phyloP scores from a whole-genome alignment of 2,797 vertebrate genomes.

The Hemibagrus guttatus region DNA sequence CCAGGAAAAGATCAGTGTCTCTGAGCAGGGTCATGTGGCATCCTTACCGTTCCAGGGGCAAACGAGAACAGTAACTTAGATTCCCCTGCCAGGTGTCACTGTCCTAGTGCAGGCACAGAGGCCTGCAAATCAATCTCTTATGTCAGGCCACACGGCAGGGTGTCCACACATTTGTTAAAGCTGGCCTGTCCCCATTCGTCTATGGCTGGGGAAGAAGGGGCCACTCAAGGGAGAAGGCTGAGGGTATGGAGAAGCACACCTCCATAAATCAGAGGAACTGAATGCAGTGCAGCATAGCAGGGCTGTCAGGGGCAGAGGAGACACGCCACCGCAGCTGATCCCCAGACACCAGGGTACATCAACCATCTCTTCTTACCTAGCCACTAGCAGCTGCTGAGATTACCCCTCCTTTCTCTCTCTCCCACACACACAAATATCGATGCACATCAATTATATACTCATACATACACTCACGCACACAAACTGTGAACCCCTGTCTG shows the following conservation, averaged over 20 bases:
- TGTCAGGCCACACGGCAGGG: constrained; percentile 74
- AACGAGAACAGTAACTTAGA: constrained; percentile 57
- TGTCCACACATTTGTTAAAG: constrained; percentile 78
- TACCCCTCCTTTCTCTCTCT: constrained; percentile 27
- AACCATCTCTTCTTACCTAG: constrained; percentile 73
- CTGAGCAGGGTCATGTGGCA: constrained; percentile 42
- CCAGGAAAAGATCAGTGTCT: constrained; percentile 49
- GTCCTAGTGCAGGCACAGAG: constrained; percentile 68
- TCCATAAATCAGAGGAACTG: constrained; percentile 58
- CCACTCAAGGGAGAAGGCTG: constrained; percentile 37
- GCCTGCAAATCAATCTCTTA: constrained; percentile 76
- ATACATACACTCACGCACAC: constrained; percentile 15
- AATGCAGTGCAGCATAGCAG: constrained; percentile 32
- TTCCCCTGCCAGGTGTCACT: constrained; percentile 78
- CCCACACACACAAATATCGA: constrained; percentile 40
- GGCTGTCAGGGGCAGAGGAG: constrained; percentile 59
- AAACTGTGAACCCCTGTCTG: constrained; percentile 29
- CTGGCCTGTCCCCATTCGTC: constrained; percentile 70
- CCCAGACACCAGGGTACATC: constrained; percentile 74
- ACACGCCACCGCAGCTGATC: constrained; percentile 71
- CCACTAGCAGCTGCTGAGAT: constrained; percentile 64
- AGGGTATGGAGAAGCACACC: constrained; percentile 38
- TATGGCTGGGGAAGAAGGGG: constrained; percentile 55
- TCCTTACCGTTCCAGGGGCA: constrained; percentile 26
- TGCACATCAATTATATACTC: constrained; percentile 41